Conservation (phyloP, 2,113 vertebrate genomes). For the Sterrhoptilus dennistouni region DNA sequence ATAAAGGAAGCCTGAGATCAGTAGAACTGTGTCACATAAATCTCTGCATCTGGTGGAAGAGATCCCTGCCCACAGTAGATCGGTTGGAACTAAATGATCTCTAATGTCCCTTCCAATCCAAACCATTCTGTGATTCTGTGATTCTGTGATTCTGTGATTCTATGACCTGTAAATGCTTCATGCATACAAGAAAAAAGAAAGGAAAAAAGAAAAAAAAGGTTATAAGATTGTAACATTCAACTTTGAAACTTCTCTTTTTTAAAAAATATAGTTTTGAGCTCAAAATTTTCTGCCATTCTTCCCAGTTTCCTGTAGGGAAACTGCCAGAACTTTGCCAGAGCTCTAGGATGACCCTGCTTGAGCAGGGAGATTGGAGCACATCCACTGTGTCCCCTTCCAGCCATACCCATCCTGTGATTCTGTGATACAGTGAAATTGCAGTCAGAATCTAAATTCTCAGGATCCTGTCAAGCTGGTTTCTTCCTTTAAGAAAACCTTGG, state of each 20-base stretch:
- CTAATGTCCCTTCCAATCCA: background rate
- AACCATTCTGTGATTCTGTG: background rate
- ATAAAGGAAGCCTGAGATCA: background rate
- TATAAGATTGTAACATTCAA: background rate
- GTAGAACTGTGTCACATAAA: background rate
- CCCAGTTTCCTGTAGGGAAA: background rate
- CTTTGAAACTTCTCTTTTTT: background rate
- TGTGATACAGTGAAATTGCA: background rate
- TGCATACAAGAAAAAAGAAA: background rate
- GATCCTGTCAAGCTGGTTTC: background rate
- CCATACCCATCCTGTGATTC: background rate
- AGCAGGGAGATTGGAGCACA: background rate
- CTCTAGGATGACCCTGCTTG: background rate
- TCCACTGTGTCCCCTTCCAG: background rate
- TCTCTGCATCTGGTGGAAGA: background rate
- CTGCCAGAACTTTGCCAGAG: background rate
- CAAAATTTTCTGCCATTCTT: background rate
- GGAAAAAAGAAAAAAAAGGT: accelerated
- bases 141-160: background rate
- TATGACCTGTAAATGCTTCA: background rate
- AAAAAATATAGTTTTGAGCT: background rate
- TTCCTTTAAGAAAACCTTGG: background rate
- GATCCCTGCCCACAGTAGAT: background rate
- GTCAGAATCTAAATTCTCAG: background rate
- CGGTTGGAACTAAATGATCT: background rate